Conservation (phyloP, 1,140 invertebrate species). For the Nasonia vitripennis region DNA sequence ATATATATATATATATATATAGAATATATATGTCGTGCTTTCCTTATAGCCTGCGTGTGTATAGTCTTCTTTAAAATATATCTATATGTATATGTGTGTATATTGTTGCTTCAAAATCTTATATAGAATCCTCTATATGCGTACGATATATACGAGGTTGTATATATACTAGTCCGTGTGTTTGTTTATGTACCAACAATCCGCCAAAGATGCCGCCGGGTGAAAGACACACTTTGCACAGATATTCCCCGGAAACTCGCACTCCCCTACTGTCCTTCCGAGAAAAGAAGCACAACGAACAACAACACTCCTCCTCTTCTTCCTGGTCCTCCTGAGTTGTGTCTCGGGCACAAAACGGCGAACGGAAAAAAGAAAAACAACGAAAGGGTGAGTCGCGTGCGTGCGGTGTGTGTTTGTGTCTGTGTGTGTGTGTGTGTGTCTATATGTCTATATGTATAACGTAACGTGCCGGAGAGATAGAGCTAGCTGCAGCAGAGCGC, state of each 20-base stretch:
- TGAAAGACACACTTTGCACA: slow-evolving; percentile 37
- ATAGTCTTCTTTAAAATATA: slow-evolving; percentile 38
- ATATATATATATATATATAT: neutral
- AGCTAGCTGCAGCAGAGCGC: slow-evolving; percentile 37
- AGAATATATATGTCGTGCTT: slow-evolving; percentile 38
- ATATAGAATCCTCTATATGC: slow-evolving; percentile 21
- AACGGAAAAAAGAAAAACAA: neutral
- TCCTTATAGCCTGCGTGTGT: slow-evolving; percentile 11
- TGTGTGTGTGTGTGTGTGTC: neutral
- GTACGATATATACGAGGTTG: neutral
- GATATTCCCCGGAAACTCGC: neutral
- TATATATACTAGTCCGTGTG: neutral
- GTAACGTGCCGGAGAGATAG: neutral
- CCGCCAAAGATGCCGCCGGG: neutral
- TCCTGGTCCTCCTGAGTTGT: no score
- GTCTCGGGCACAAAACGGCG: no score
- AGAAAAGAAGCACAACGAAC: no score
- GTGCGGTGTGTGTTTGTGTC: neutral
- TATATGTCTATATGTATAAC: neutral
- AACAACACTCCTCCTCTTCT: no score
- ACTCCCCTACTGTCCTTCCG: neutral
- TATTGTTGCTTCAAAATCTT: neutral
- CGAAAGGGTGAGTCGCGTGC: slow-evolving; percentile 4
- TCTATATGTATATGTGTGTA: slow-evolving; percentile 7
- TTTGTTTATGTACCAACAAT: neutral